Base-by-base conservation (phyloP, 2,888 invertebrate genomes). In the Patella caerulea region DNA sequence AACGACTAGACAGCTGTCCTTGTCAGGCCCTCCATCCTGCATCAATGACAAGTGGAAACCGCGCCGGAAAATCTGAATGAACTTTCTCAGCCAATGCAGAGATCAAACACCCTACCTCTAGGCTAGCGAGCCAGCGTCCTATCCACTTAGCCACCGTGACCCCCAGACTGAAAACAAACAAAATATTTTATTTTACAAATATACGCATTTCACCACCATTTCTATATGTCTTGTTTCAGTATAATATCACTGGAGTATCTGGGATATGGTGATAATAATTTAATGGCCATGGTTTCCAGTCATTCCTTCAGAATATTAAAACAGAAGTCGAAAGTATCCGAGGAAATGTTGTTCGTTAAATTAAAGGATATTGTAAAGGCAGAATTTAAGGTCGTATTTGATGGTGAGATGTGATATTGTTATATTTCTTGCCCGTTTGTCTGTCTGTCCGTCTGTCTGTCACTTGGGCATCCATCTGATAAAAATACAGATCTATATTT, bases 181-280 rank as follows among this genome's bases (percentile, higher is more conserved):
- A 24, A 24, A 24, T 24, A 24, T 24, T 24, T 24, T 24, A 24
- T 24, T 45, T 34, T 34, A 3, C 7, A 34, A 34, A 34, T 34
- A 34, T 34, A 34, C 5, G 0, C 7, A 7, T 34, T 34, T 34
- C 34, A 34, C 34, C 34, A 34, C 7, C 12, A n/a, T 59, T 59
- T 59, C 7, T 19, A 59, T 59, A 0, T 12, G 7, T 72, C 80
- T 77, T 76, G 75, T 86, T 85, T n/a, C 85, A 93, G 93, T 78
- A 95, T 97, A 87, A 95, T 98, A 86, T 96, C 96, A 9, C 96
- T 96, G 92, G 96, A 97, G 90, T 94, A 94, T 85, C 92, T 96
- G 83, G 94, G 95, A 80, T 94, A 94, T 88, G 94, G 95, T 65
- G 65, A 65, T 0, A n/a, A 65, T 65, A 65, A 24, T 65, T 65